Conservation (phyloP, 1,140 invertebrate genomes). For the Diorhabda carinulata region DNA sequence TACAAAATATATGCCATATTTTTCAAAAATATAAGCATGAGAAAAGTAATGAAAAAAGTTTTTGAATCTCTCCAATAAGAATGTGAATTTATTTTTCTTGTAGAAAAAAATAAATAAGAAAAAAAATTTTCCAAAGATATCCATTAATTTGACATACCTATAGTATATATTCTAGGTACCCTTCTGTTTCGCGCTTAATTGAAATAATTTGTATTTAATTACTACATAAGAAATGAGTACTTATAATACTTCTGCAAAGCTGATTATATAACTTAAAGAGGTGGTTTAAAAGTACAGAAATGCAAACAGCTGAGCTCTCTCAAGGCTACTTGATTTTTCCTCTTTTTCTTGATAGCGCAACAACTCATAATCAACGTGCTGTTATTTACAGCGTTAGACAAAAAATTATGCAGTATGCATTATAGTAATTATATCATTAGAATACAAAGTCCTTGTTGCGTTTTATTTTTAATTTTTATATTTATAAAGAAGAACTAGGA, state of each 20-base stretch:
- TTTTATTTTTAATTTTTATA: not conserved
- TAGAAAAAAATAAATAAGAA: too few relatives aligned
- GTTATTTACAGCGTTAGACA: not conserved
- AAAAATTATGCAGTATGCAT: not conserved
- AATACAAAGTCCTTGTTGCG: slow-evolving; percentile 2
- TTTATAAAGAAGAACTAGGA: not conserved
- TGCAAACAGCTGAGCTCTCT: not conserved
- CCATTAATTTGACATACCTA: too few relatives aligned
- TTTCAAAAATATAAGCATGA: too few relatives aligned
- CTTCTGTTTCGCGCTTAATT: not conserved
- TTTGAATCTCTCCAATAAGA: too few relatives aligned
- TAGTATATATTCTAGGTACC: too few relatives aligned
- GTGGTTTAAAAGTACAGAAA: not conserved
- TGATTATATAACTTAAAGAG: slow-evolving; percentile 1
- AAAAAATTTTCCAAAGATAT: too few relatives aligned
- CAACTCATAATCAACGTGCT: not conserved
- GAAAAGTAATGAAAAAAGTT: too few relatives aligned
- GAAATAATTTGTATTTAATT: not conserved
- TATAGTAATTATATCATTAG: not conserved
- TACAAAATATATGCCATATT: too few relatives aligned
- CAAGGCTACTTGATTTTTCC: not conserved
- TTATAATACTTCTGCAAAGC: not conserved
- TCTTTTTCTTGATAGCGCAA: not conserved
- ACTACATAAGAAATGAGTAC: not conserved
- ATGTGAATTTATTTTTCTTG: too few relatives aligned